A percentile compares a stretch with the other conserved stretches of the same genome.
phyloP scores from a whole-genome alignment of 2,113 vertebrate species.

The Elephantulus edwardii region DNA sequence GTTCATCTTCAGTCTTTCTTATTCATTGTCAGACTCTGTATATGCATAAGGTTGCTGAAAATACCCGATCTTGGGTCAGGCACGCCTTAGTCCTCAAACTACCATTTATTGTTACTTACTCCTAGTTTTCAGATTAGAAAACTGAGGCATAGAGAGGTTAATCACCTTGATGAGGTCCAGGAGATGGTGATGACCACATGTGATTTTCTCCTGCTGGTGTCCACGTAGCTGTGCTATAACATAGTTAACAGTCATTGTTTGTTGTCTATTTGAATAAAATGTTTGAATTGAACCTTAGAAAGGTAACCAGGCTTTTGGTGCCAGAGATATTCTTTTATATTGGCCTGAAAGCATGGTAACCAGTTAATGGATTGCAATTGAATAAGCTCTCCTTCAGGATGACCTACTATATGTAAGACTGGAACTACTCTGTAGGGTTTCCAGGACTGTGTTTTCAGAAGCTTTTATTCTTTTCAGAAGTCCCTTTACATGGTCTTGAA shows the following conservation, averaged over 20 bases:
- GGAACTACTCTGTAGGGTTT: not conserved
- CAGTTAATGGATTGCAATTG: not conserved
- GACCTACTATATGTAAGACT: not conserved
- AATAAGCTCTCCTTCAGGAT: not conserved
- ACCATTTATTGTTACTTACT: not conserved
- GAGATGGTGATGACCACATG: not conserved
- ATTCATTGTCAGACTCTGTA: not conserved
- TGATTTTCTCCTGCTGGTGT: not conserved
- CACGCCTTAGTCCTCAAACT: too few species aligned
- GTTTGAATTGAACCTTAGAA: not conserved
- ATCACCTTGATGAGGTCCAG: not conserved
- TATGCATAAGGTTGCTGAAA: not conserved
- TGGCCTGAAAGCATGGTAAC: not conserved
- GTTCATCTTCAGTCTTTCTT: not conserved
- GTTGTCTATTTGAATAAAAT: not conserved
- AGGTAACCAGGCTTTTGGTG: not conserved
- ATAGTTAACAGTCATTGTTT: not conserved
- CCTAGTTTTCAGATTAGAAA: not conserved
- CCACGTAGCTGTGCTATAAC: not conserved
- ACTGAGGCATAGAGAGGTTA: not conserved
- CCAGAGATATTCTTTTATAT: not conserved
- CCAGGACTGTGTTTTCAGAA: not conserved
- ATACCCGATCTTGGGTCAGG: not conserved
- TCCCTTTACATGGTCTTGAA: not conserved
- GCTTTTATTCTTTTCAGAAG: not conserved